Evolutionary conservation across 37 sponge, comb jelly and placozoan species (phyloP), one percentile per base, ranked within the genome.

Genomic region (Aplysina aerophoba): DNA sequence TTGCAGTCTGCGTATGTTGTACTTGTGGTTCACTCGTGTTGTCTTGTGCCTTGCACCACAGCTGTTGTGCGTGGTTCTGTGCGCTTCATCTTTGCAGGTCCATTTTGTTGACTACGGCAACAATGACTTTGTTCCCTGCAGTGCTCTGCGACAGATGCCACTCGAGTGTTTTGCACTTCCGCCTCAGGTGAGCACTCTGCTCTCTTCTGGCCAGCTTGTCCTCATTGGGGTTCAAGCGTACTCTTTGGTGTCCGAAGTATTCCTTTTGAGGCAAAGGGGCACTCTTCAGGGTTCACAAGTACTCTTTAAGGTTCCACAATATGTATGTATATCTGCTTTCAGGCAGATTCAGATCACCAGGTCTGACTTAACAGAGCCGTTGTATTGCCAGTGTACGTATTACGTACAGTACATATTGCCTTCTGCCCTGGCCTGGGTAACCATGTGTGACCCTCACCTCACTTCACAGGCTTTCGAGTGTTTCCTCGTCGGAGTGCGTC

Each of bases 61-160:
- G 30, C 31, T 72, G 40, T 53, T 44, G 50, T 44, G 50, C 6
- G 50, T 44, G 50, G 3, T 15, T 75, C 2, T 40, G 4, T 59
- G 27, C 55, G 0, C 37, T 15, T 16, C 27, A 30, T 0, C 6
- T 53, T 2, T 81, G 69, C 56, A 88, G 89, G 97, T 97, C 28
- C 38, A 75, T 56, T 97, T 88, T 85, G 72, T 97, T 15, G 97
- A 97, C 87, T 97, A 92, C 62, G 97, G 97, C 22, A 97, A 97
- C 80, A 50, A 34, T 38, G 93, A 94, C 68, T 22, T 53, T 15
- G 87, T 97, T 17, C 72, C 86, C 0, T 28, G 79, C 4, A 88
- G 60, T 53, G 4, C 36, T 58, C 86, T 97, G 28, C 82, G 83
- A 50, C 36, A 88, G 33, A 71, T 97, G 58, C 83, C 89, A n/a